phyloP scores from a whole-genome alignment of 2,888 invertebrate genomes.

The Drosophila parthenogenetica region DNA sequence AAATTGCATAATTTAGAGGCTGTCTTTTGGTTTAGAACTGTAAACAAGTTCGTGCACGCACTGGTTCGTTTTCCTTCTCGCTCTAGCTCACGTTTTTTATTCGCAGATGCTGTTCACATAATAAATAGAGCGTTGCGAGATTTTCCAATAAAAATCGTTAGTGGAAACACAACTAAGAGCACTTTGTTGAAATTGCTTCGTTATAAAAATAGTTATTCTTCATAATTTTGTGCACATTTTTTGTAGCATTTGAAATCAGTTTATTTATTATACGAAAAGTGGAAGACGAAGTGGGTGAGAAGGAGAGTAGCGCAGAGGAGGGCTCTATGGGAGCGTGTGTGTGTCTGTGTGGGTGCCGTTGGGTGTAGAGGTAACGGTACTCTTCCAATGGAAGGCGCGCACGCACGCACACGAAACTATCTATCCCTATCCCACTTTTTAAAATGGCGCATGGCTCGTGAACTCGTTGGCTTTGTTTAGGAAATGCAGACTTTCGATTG shows the following conservation, averaged over 20 bases:
- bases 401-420: conserved; percentile 75
- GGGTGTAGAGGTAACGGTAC: conserved; percentile 24
- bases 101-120: conserved; percentile 42
- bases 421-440: conserved; percentile 80
- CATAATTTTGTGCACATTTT: conserved; percentile 23
- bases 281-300: conserved; percentile 30
- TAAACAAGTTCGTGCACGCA: conserved; percentile 69
- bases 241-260: conserved; percentile 43
- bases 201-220: conserved; percentile 21
- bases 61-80: conserved; percentile 6
- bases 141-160: conserved; percentile 17
- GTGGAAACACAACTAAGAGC: conserved; percentile 19
- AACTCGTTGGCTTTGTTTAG: conserved; percentile 77
- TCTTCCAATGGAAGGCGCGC: conserved; percentile 78
- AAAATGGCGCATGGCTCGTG: conserved; percentile 75
- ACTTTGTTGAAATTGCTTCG: conserved; percentile 25
- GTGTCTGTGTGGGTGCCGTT: neutral
- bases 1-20: conserved; percentile 67
- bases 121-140: conserved; percentile 37
- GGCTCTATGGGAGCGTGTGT: neutral
- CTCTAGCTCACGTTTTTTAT: neutral
- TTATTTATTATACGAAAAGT: conserved; percentile 62
- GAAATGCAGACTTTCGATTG: conserved; percentile 70
- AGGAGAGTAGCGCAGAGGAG: neutral
- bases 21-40: conserved; percentile 53